phyloP scores from a whole-genome alignment of 1,140 invertebrate species.

The Drosophila kohkoa region DNA sequence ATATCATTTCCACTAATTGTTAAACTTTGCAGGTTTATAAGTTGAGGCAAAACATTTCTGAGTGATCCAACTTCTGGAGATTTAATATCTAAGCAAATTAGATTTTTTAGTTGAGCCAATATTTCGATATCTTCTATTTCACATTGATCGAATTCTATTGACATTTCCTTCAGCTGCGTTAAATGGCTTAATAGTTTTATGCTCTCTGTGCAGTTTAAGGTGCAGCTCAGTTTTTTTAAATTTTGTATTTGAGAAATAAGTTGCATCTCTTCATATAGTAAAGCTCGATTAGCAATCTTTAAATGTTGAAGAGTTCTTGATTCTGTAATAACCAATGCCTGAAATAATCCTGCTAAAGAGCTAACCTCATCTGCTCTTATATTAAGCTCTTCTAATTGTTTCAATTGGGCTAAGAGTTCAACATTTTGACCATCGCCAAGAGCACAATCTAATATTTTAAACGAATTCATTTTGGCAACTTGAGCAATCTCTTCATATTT shows the following conservation, averaged over 20 bases:
- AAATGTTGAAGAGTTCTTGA: slow-evolving; percentile 2
- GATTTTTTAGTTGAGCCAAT: background rate
- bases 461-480: background rate
- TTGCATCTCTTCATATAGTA: background rate
- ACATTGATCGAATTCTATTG: background rate
- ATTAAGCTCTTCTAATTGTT: slow-evolving; percentile 10
- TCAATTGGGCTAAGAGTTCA: background rate
- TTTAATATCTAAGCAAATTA: background rate
- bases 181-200: background rate
- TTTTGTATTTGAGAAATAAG: background rate
- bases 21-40: background rate
- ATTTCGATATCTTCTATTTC: background rate
- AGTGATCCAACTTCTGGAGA: slow-evolving; percentile 2
- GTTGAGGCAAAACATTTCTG: background rate
- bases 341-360: background rate
- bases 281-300: background rate
- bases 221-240: background rate
- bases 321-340: background rate
- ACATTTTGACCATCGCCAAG: slow-evolving; percentile 4
- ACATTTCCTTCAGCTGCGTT: background rate
- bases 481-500: background rate
- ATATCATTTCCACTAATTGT: background rate
- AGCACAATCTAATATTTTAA: background rate
- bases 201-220: background rate
- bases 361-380: background rate